Evolutionary conservation across 2,113 vertebrate species (phyloP).

Genomic region (Sus scrofa): DNA sequence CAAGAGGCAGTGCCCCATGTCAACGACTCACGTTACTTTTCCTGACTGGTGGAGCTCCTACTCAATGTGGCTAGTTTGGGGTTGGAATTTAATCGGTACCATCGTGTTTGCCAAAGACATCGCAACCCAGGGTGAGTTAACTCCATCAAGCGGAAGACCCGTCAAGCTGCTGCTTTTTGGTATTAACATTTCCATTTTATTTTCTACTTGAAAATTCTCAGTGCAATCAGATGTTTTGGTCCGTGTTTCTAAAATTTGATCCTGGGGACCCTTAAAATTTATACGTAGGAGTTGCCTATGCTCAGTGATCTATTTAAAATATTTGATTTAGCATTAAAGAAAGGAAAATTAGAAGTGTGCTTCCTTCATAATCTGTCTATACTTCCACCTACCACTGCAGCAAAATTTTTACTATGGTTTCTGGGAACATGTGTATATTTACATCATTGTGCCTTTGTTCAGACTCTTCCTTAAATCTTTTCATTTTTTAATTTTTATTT

Average conservation of each 20-base stretch:
- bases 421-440: neutral
- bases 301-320: constrained; percentile 23
- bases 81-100: neutral
- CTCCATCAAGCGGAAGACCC: neutral
- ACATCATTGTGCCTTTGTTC: neutral
- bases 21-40: neutral
- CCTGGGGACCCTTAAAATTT: neutral
- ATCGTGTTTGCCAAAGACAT: constrained; percentile 16
- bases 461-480: neutral
- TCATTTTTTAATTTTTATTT: too few species aligned
- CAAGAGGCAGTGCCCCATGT: neutral
- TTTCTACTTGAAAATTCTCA: constrained; percentile 4
- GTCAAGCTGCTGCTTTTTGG: neutral
- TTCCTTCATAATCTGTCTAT: neutral
- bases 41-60: neutral
- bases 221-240: neutral
- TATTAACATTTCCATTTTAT: neutral
- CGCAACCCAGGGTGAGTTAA: constrained; percentile 12
- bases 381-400: neutral
- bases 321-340: neutral
- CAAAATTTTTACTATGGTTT: neutral
- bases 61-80: accelerated
- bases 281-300: neutral
- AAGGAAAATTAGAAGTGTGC: neutral
- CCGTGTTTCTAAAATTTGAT: constrained; percentile 27